Evolutionary conservation across 2,113 vertebrate genomes (phyloP), one percentile per base, ranked within the genome.

Genomic region (Megaceryle maxima): DNA sequence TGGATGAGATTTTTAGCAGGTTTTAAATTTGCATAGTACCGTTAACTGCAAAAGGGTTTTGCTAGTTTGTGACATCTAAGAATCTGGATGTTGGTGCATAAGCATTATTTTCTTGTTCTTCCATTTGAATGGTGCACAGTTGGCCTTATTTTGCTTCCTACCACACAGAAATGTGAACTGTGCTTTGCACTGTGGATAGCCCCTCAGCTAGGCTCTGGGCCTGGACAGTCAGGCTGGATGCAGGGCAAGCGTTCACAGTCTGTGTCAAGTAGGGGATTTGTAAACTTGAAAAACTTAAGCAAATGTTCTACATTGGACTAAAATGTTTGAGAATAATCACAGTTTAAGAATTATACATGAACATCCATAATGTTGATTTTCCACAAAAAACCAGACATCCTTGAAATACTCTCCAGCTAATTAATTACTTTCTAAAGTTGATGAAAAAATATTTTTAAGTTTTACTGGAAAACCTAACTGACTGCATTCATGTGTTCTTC

Each of bases 211-310:
- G 10, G 59, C 46, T 43, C 25, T 41, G 66, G 8, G 46, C 64
- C 14, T 24, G 31, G 33, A 29, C 11, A 1, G 1, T 62, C 66
- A 35, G 37, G 18, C 66, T 78, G 62, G 28, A 8, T 59, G 43
- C 79, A 35, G 25, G 55, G 37, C 43, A 80, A 50, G 35, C 48
- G 10, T 16, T 76, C 7, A 64, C 18, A 53, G 13, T 37, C 41
- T 62, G 1, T 78, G 46, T 76, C 60, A 74, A 63, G 39, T 39
- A 51, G 77, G 37, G 55, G 16, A 63, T 74, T 64, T 93, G 33
- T 86, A 37, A 60, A 56, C 35, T 94, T 77, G 87, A 64, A 16
- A 94, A 94, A n/a, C 66, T 64, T n/a, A 26, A 72, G 25, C n/a
- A 37, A 53, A 35, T 37, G 16, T 59, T 35, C 46, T 62, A 48